phyloP scores from a whole-genome alignment of 2,797 vertebrate species.

The Eulemur coronatus region DNA sequence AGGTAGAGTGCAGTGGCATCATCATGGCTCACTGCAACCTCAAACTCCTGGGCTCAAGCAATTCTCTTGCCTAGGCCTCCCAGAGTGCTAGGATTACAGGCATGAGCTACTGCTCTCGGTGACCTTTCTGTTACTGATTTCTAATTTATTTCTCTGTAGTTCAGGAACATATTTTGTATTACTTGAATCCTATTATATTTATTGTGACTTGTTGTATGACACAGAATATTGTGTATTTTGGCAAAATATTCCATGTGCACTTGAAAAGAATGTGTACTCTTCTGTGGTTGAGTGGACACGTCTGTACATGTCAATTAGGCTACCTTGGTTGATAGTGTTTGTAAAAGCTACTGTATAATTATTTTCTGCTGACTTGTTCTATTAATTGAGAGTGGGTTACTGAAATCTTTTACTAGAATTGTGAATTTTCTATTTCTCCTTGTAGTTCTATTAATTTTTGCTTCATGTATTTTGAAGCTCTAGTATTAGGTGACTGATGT shows the following conservation, averaged over 20 bases:
- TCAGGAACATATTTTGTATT: not conserved
- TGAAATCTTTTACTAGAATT: slow-evolving; percentile 29
- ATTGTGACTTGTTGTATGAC: not conserved
- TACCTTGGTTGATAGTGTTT: not conserved
- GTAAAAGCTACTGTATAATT: not conserved
- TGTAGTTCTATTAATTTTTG: not conserved
- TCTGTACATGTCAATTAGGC: not conserved
- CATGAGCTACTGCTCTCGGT: too few species aligned
- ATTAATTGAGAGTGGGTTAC: not conserved
- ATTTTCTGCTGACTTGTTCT: not conserved
- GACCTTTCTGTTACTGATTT: slow-evolving; percentile 6
- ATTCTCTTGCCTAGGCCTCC: too few species aligned
- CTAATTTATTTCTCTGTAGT: not conserved
- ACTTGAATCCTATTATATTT: not conserved
- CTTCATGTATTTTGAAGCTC: not conserved
- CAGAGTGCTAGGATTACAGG: too few species aligned
- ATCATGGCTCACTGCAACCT: too few species aligned
- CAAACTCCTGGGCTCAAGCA: too few species aligned
- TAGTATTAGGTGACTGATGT: not conserved
- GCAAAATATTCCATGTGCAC: not conserved
- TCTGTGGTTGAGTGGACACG: not conserved
- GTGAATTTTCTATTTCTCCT: slow-evolving; percentile 10
- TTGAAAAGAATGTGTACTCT: not conserved
- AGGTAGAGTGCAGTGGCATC: too few species aligned
- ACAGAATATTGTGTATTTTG: not conserved